phyloP scores from a whole-genome alignment of 35 echinoderm and acorn worm genomes.

The Eucidaris tribuloides region DNA sequence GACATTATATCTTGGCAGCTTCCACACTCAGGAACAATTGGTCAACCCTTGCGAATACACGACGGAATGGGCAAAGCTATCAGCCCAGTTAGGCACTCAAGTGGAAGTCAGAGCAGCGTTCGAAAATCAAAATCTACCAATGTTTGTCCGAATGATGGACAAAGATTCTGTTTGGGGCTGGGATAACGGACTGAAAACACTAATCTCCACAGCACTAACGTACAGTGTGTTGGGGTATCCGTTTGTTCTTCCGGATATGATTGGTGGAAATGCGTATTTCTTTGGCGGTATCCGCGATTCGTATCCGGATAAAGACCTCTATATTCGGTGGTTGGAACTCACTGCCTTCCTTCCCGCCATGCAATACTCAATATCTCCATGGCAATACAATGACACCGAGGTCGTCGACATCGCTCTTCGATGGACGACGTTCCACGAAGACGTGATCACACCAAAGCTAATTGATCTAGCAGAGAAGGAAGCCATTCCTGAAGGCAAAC shows the following conservation, averaged over 20 bases:
- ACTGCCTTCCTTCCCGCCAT: constrained; percentile 73
- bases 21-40: constrained; percentile 21
- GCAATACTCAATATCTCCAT: constrained; percentile 73
- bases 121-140: constrained; percentile 43
- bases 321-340: constrained; percentile 70
- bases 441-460: constrained; percentile 62
- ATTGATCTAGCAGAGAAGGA: constrained; percentile 32
- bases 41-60: constrained; percentile 63
- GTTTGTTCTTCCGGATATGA: constrained; percentile 77
- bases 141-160: constrained; percentile 67
- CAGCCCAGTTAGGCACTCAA: constrained; percentile 15
- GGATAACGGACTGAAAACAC: constrained; percentile 61
- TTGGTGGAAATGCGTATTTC: constrained; percentile 68
- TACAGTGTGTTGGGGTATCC: constrained; percentile 76
- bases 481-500: constrained; percentile 40
- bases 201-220: constrained; percentile 54
- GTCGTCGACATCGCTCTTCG: constrained; percentile 56
- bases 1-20: constrained; percentile 24
- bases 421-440: constrained; percentile 65
- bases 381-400: constrained; percentile 44
- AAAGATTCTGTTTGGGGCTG: constrained; percentile 57
- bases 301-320: constrained; percentile 62
- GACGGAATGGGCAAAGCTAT: constrained; percentile 44
- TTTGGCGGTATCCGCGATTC: neutral
- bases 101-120: constrained; percentile 57